Percentiles rank a stretch among this genome's conserved stretches.
phyloP scores from a whole-genome alignment of 2,113 vertebrate genomes.

The Heterotis niloticus region DNA sequence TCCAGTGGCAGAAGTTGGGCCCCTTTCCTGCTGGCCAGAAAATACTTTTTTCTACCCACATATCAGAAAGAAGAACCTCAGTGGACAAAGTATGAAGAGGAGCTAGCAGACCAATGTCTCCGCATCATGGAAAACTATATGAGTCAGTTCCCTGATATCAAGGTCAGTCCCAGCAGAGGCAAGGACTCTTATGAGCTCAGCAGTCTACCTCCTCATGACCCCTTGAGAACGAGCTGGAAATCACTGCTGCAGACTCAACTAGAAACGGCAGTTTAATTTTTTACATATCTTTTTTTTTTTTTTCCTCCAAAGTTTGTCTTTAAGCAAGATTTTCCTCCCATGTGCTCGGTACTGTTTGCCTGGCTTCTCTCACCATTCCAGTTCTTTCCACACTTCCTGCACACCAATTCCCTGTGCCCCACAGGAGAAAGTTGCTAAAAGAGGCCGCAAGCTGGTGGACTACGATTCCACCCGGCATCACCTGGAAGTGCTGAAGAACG shows the following conservation, averaged over 20 bases:
- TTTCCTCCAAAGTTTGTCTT: not conserved
- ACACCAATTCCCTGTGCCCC: slow-evolving; percentile 3
- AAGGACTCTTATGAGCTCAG: not conserved
- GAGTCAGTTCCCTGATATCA: slow-evolving; percentile 81
- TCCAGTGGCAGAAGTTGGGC: not conserved
- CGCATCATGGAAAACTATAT: slow-evolving; percentile 86
- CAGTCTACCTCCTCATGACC: not conserved
- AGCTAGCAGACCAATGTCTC: slow-evolving; percentile 78
- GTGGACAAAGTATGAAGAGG: slow-evolving; percentile 90
- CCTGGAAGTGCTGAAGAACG: slow-evolving; percentile 76
- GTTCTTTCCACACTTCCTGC: slow-evolving; percentile 17
- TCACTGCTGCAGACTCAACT: not conserved
- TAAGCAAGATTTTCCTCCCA: not conserved
- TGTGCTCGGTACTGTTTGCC: not conserved
- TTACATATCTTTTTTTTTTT: not conserved
- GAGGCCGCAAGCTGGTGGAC: slow-evolving; percentile 86
- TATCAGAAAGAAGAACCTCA: slow-evolving; percentile 83
- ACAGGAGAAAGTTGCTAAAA: slow-evolving; percentile 84
- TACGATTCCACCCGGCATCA: slow-evolving; percentile 86
- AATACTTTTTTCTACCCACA: slow-evolving; percentile 14
- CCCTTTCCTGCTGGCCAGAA: not conserved
- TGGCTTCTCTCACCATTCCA: not conserved
- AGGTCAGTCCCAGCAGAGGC: slow-evolving; percentile 57
- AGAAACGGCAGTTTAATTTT: not conserved
- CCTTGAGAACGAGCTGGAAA: not conserved